Evolutionary conservation across 2,113 vertebrate species (phyloP).

Genomic region (Tylochromis polylepis): DNA sequence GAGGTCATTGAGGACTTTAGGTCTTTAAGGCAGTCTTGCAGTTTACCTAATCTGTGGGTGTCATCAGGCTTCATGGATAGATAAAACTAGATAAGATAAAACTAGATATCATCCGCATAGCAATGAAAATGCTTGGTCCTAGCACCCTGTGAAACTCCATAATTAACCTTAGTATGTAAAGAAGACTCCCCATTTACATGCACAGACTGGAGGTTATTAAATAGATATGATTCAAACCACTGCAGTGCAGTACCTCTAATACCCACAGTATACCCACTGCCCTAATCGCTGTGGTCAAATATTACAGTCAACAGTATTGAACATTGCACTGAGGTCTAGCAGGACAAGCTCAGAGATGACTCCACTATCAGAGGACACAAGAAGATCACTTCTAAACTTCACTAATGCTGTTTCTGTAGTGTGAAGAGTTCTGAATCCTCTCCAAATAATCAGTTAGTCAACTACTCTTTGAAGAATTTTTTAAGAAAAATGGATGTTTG

Average conservation of each 20-base stretch:
- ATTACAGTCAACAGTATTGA: not conserved
- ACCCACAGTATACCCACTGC: not conserved
- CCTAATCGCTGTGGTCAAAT: not conserved
- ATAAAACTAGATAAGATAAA: not conserved
- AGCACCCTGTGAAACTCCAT: not conserved
- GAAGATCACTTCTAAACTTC: not conserved
- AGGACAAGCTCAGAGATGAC: not conserved
- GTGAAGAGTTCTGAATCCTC: not conserved
- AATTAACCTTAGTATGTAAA: not conserved
- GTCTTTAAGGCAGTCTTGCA: rapidly evolving
- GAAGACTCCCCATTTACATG: not conserved
- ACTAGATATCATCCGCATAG: not conserved
- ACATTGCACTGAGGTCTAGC: not conserved
- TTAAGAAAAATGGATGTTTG: not conserved
- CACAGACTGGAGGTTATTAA: not conserved
- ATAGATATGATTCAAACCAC: not conserved
- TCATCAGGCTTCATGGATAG: not conserved
- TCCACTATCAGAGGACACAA: not conserved
- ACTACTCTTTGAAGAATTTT: not conserved
- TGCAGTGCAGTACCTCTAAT: not conserved
- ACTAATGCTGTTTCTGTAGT: not conserved
- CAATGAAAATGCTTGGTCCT: not conserved
- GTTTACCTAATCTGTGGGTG: not conserved
- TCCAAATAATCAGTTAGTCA: not conserved
- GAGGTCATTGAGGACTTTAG: not conserved